Percentiles rank a stretch among this genome's conserved stretches.
Conservation (phyloP, 2,113 vertebrate genomes). For the Melanocharis versteri region DNA sequence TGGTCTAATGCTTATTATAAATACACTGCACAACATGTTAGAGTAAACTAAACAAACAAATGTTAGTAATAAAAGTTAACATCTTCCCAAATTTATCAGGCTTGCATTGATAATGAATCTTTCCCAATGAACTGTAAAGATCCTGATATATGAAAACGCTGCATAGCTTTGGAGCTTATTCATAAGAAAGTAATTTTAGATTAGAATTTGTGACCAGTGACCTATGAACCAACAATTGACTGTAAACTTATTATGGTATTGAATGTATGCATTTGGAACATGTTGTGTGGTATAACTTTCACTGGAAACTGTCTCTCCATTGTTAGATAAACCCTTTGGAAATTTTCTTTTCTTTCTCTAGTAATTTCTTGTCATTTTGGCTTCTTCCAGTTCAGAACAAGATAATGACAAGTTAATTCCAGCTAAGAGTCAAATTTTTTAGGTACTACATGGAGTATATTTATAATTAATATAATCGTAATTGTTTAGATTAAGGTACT, state of each 20-base stretch:
- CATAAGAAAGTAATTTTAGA: neutral
- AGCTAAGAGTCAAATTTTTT: neutral
- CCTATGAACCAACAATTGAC: neutral
- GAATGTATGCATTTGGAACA: neutral
- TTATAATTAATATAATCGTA: conserved; percentile 21
- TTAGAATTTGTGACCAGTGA: neutral
- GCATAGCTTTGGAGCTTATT: neutral
- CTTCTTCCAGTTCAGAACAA: neutral
- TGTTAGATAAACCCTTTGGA: neutral
- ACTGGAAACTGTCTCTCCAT: neutral
- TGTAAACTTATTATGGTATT: neutral
- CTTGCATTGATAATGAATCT: neutral
- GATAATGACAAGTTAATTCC: conserved; percentile 12
- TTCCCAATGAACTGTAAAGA: neutral
- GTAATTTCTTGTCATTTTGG: neutral
- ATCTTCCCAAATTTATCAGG: conserved; percentile 39
- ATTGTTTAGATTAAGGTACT: conserved; percentile 17
- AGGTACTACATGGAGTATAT: neutral
- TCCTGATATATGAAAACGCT: neutral
- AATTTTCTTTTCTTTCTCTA: neutral
- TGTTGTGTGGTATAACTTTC: neutral
- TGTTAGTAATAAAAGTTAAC: conserved; percentile 12
- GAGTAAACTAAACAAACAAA: conserved; percentile 32
- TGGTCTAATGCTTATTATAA: neutral
- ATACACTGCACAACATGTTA: neutral